Evolutionary conservation across 2,888 invertebrate species (phyloP), one percentile per base, ranked within the genome.

Genomic region (Orthosia gracilis): DNA sequence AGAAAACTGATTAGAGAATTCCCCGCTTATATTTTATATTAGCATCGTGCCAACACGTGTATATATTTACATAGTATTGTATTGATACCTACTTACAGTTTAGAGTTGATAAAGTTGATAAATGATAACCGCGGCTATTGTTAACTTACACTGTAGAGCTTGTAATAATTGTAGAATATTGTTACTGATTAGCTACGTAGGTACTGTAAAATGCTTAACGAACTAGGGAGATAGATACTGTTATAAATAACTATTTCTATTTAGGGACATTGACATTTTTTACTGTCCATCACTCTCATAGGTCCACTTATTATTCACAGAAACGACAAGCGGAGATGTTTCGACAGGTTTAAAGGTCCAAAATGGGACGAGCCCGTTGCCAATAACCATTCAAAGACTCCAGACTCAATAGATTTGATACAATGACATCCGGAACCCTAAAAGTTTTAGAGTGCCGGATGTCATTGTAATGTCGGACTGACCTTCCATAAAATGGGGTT

Each of bases 1-100:
- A 50, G 69, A 78, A 78, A 82, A 88, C 84, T 82, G 79, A 83
- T 77, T 83, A 69, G 49, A 75, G 67, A 78, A 75, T 74, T 69
- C 55, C 26, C n/a, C 63, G 67, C 65, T 68, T 57, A 62, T 55
- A 78, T 80, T 62, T 73, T 77, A 78, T 70, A 73, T 58, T 72
- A 78, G 49, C 54, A 59, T 69, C 50, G 62, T 49, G 58, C 45
- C 50, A n/a, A 58, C 58, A 55, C 74, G 72, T 63, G 68, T 64
- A 55, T 65, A 66, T 66, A 71, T 62, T 58, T 61, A 63, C 45
- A 26, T 59, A 40, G 3, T 23, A 73, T 57, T 69, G 23, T 81
- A 69, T 73, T 63, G 49, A 63, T 61, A 69, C 21, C 45, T 66
- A 57, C 17, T 23, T 50, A 45, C 17, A 9, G 18, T 69, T 54